A percentile compares a stretch with the other conserved stretches of the same genome.
Conservation (phyloP, 1,140 invertebrate species). For the Zelostemma sp. region DNA sequence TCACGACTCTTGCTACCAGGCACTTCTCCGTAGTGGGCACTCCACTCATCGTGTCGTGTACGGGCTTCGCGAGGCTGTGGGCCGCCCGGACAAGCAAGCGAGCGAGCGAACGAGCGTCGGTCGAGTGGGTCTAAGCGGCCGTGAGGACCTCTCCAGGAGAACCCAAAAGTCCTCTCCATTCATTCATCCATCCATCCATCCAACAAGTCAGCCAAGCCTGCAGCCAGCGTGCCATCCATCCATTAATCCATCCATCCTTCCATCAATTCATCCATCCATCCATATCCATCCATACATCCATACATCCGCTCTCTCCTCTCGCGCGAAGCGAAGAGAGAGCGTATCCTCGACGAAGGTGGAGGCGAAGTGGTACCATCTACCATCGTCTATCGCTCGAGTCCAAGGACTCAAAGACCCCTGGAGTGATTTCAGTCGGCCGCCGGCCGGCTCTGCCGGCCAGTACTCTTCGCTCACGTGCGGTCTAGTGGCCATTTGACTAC, state of each 20-base stretch:
- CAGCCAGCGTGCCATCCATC: conserved; percentile 65
- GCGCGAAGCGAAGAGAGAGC: conserved; percentile 61
- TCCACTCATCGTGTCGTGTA: conserved; percentile 63
- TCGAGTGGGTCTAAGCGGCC: conserved; percentile 70
- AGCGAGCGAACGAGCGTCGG: conserved; percentile 45
- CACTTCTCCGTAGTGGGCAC: conserved; percentile 69
- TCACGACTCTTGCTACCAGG: conserved; percentile 68
- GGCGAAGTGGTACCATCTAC: conserved; percentile 61
- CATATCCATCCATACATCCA: conserved; percentile 45
- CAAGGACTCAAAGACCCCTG: conserved; percentile 63
- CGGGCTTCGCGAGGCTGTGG: conserved; percentile 51
- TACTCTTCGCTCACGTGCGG: conserved; percentile 25
- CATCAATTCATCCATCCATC: too few species aligned
- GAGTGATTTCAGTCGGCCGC: conserved; percentile 65
- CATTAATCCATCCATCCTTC: conserved; percentile 54
- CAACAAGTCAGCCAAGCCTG: conserved; percentile 42
- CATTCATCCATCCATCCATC: conserved; percentile 65
- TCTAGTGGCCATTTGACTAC: too few species aligned
- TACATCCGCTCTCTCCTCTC: conserved; percentile 46
- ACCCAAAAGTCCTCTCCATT: conserved; percentile 70
- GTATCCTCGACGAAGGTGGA: conserved; percentile 66
- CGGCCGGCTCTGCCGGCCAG: conserved; percentile 68
- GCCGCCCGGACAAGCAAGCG: conserved; percentile 38
- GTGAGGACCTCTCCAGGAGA: conserved; percentile 71
- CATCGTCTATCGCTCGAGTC: conserved; percentile 64